A percentile compares a stretch with the other conserved stretches of the same genome.
phyloP scores from a whole-genome alignment of 2,797 vertebrate species.

The Rhodeus uyekii region DNA sequence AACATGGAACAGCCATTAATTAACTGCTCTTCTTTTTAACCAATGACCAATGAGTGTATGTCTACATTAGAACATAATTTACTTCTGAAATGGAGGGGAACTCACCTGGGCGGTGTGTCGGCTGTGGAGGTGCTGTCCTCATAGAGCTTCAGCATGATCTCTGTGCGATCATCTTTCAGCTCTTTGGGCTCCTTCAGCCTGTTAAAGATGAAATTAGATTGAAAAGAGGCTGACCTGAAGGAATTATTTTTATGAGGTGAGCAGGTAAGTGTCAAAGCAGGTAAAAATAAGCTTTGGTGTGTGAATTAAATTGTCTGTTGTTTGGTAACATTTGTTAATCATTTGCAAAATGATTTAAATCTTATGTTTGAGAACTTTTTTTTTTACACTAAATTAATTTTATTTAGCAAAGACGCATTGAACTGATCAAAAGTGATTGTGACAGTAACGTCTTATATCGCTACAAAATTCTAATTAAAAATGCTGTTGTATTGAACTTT shows the following conservation, averaged over 20 bases:
- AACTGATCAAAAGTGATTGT: too few species aligned
- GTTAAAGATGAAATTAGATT: slow-evolving; percentile 16
- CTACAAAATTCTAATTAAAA: not conserved
- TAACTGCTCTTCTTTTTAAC: not conserved
- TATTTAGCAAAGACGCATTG: too few species aligned
- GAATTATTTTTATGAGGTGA: not conserved
- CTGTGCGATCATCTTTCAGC: slow-evolving; percentile 69
- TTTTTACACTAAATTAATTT: too few species aligned
- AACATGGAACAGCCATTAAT: slow-evolving; percentile 4
- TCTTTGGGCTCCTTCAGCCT: slow-evolving; percentile 77
- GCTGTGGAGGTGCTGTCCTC: slow-evolving; percentile 49
- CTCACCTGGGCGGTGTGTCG: slow-evolving; percentile 66
- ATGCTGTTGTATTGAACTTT: not conserved
- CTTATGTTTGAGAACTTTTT: too few species aligned
- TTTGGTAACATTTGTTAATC: not conserved
- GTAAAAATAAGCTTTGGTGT: not conserved
- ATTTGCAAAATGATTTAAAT: too few species aligned
- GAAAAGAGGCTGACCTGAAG: not conserved
- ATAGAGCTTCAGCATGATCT: slow-evolving; percentile 65
- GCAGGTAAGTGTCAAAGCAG: not conserved
- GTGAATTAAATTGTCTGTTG: not conserved
- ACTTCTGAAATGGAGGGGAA: not conserved
- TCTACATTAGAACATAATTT: not conserved
- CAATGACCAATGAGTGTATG: not conserved
- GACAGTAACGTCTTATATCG: not conserved